Conservation (phyloP, 92 coral and sea anemone species). For the Meandrina meandrites region DNA sequence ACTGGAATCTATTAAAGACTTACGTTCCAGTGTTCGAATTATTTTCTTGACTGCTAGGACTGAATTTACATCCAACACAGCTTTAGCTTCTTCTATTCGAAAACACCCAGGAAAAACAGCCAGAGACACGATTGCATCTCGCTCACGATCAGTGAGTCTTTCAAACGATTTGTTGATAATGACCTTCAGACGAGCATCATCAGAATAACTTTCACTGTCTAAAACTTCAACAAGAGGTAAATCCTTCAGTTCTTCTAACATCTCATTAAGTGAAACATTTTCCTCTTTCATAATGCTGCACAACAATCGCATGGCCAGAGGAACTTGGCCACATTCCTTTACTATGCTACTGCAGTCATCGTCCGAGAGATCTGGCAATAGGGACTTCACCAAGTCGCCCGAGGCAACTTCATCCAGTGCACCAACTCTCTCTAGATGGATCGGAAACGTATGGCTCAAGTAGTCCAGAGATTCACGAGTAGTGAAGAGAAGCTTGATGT, state of each 20-base stretch:
- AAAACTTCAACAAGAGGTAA: constrained; percentile 15
- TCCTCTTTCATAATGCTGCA: background rate
- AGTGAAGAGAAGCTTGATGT: constrained; percentile 14
- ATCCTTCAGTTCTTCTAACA: background rate
- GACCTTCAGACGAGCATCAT: background rate
- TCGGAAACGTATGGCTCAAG: background rate
- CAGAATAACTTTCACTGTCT: background rate
- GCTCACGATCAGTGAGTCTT: background rate
- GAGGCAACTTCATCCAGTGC: constrained; percentile 15
- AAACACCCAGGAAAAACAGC: constrained; percentile 1
- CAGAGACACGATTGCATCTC: constrained; percentile 5
- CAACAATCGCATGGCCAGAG: constrained; percentile 16
- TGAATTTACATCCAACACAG: background rate
- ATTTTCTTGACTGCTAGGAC: background rate
- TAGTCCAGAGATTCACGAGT: constrained; percentile 2
- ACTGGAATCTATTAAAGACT: background rate
- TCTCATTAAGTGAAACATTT: background rate
- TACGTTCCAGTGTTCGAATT: background rate
- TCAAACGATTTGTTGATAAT: constrained; percentile 2
- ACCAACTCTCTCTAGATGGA: background rate
- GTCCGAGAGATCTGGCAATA: background rate
- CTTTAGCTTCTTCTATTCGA: background rate
- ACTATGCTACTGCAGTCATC: background rate
- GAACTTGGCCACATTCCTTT: background rate
- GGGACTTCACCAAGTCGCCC: background rate